Percentiles rank a stretch among this genome's conserved stretches.
Conservation (phyloP, 1,140 invertebrate species). For the Lordiphosa clarofinis region DNA sequence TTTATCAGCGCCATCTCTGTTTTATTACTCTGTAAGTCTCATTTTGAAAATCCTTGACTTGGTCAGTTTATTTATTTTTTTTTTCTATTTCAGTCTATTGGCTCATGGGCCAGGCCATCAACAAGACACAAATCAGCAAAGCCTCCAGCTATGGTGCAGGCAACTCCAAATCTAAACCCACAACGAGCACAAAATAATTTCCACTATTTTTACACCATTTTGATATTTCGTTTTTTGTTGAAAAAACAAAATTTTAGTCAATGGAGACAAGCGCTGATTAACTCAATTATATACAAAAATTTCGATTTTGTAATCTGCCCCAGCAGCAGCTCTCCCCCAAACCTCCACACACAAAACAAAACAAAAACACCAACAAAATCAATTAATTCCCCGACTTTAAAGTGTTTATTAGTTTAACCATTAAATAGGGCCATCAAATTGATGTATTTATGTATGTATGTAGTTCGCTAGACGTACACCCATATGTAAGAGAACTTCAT, state of each 20-base stretch:
- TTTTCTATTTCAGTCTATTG: conserved; percentile 85
- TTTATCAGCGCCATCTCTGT: conserved; percentile 85
- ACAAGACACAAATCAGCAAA: conserved; percentile 91
- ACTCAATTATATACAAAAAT: conserved; percentile 52
- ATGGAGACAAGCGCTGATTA: conserved; percentile 50
- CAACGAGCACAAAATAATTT: conserved; percentile 60
- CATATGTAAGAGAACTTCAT: conserved; percentile 38
- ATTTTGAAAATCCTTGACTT: too few relatives aligned
- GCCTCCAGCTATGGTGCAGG: conserved; percentile 87
- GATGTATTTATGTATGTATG: conserved; percentile 30
- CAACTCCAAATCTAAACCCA: conserved; percentile 32
- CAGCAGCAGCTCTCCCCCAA: conserved; percentile 2
- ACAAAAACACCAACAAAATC: conserved; percentile 22
- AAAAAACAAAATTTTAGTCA: conserved; percentile 36
- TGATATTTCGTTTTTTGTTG: conserved; percentile 24
- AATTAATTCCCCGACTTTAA: conserved; percentile 24
- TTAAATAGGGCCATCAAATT: conserved; percentile 34
- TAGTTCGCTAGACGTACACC: conserved; percentile 43
- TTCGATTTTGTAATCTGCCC: conserved; percentile 30
- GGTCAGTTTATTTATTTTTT: neutral
- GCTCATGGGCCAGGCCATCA: conserved; percentile 88
- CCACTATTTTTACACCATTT: conserved; percentile 31
- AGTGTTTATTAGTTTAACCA: conserved; percentile 28
- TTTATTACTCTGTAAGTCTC: conserved; percentile 85
- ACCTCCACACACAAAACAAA: conserved; percentile 29